phyloP scores from a whole-genome alignment of 2,113 vertebrate species.

The Spea multiplicata region DNA sequence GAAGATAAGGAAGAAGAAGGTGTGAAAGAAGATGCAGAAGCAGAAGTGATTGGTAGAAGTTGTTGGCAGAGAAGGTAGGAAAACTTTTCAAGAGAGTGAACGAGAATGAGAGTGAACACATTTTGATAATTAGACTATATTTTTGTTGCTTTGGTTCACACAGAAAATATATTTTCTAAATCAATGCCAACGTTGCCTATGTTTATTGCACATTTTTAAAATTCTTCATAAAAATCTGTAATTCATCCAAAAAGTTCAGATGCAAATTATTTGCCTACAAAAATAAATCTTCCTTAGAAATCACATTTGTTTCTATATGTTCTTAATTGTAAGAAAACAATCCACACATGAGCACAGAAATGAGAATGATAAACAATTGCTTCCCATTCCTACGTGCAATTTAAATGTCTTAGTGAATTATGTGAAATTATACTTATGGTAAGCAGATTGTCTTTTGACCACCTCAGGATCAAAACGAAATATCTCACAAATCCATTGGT shows the following conservation, averaged over 20 bases:
- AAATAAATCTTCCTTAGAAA: constrained; percentile 19
- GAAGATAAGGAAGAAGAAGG: too few relatives aligned
- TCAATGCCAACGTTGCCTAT: not conserved
- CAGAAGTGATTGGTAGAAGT: too few relatives aligned
- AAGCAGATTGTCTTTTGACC: constrained; percentile 40
- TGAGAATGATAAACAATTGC: not conserved
- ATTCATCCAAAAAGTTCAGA: constrained; percentile 17
- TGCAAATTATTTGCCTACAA: not conserved
- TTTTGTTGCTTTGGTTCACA: too few relatives aligned
- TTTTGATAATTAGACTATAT: too few relatives aligned
- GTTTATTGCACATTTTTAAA: not conserved
- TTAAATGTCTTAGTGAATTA: constrained; percentile 38
- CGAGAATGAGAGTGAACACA: too few relatives aligned
- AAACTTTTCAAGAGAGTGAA: too few relatives aligned
- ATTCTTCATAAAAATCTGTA: not conserved
- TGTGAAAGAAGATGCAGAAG: too few relatives aligned
- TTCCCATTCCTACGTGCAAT: constrained; percentile 30
- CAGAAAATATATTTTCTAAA: too few relatives aligned
- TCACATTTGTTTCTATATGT: not conserved
- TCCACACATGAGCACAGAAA: constrained; percentile 11
- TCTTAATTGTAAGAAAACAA: constrained; percentile 21
- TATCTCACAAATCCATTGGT: constrained; percentile 13
- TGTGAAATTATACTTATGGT: constrained; percentile 26
- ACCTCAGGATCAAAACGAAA: constrained; percentile 33
- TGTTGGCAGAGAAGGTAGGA: too few relatives aligned